Conservation (phyloP, 2,113 vertebrate genomes). For the Burhinus oedicnemus region DNA sequence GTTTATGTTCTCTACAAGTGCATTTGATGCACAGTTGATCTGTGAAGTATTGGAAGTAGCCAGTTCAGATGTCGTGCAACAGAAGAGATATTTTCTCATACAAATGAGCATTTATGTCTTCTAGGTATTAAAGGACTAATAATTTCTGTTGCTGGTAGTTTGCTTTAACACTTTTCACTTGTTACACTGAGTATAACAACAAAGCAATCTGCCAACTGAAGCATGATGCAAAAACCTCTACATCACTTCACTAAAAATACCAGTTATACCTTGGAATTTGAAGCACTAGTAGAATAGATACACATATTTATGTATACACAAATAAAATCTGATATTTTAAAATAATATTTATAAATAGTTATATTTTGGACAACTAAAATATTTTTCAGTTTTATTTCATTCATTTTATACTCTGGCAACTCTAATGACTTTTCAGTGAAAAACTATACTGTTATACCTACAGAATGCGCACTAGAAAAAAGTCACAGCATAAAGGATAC, state of each 20-base stretch:
- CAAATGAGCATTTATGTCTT: neutral
- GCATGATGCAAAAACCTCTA: neutral
- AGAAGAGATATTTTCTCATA: neutral
- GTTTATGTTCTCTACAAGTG: neutral
- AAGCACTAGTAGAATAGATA: neutral
- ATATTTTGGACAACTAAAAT: neutral
- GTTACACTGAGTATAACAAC: neutral
- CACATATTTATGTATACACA: neutral
- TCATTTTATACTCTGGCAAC: neutral
- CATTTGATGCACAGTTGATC: neutral
- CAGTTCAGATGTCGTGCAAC: neutral
- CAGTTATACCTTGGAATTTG: neutral
- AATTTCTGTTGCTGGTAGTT: neutral
- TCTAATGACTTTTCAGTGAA: neutral
- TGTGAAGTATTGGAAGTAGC: neutral
- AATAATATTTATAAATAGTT: neutral
- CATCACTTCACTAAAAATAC: neutral
- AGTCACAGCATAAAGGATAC: constrained; percentile 83
- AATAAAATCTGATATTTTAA: neutral
- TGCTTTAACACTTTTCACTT: neutral
- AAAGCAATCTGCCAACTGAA: neutral
- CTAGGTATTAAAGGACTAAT: neutral
- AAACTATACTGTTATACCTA: neutral
- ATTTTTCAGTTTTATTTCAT: neutral
- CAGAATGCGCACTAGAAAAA: neutral